These are phyloP conservation scores for Atta texana DNA, from an alignment of 1,140 invertebrate species.

Conservation along the genomic window DNA sequence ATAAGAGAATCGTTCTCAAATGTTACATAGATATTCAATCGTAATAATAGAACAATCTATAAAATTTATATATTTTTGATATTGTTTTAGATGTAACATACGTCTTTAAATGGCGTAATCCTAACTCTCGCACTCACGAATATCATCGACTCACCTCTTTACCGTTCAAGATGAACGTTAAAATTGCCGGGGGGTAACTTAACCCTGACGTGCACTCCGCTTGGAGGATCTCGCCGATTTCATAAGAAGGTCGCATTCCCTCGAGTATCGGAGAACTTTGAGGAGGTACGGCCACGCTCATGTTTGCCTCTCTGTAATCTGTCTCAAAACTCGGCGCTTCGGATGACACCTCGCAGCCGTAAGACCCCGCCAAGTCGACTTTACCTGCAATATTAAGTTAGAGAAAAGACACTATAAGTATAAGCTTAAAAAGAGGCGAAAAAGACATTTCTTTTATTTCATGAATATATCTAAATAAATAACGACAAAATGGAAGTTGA, in stretches of 20 bases:
- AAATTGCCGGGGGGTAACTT: conserved; percentile 90
- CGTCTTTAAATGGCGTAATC: too few species aligned
- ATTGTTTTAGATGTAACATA: too few species aligned
- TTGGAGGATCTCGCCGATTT: conserved; percentile 90
- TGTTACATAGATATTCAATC: too few species aligned
- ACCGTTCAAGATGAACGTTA: conserved; percentile 92
- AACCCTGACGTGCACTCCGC: conserved; percentile 92
- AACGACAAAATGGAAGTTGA: neutral
- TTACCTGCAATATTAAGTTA: conserved; percentile 68
- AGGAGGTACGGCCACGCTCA: conserved; percentile 85
- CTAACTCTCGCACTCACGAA: neutral
- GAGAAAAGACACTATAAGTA: conserved; percentile 1
- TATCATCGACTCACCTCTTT: conserved; percentile 87
- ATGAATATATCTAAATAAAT: neutral
- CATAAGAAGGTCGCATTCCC: conserved; percentile 86
- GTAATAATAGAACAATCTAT: too few species aligned
- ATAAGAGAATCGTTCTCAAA: too few species aligned
- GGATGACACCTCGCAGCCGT: conserved; percentile 88
- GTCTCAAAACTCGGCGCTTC: conserved; percentile 87
- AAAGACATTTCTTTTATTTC: neutral
- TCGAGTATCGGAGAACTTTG: conserved; percentile 79
- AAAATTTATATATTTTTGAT: too few species aligned
- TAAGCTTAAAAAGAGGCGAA: neutral
- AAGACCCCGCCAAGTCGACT: conserved; percentile 85
- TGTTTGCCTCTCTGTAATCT: conserved; percentile 84